Conservation (phyloP, 35 echinoderm and acorn worm species). For the Heliocidaris erythrogramma region DNA sequence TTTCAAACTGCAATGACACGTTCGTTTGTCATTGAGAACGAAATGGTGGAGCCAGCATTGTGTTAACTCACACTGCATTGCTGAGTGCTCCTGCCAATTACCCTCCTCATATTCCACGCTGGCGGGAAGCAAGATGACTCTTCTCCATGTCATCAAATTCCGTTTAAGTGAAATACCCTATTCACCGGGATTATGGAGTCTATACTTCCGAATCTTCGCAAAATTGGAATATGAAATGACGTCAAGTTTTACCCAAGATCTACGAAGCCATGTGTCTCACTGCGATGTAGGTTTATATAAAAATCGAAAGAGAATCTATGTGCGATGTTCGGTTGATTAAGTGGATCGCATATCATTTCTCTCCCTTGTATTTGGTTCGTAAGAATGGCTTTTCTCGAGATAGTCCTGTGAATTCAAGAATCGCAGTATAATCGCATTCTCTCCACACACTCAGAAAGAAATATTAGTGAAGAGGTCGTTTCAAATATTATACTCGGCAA, state of each 20-base stretch:
- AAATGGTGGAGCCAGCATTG: background rate
- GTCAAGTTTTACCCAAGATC: background rate
- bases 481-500: conserved; percentile 8
- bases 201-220: background rate
- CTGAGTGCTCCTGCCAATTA: conserved; percentile 8
- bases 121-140: background rate
- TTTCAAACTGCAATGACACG: background rate
- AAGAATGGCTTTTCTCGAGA: background rate
- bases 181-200: conserved; percentile 9
- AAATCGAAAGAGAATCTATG: background rate
- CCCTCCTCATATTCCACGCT: background rate
- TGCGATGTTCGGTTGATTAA: background rate
- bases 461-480: background rate
- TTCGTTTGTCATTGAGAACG: background rate
- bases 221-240: background rate
- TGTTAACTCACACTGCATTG: background rate
- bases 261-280: background rate
- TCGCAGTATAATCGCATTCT: background rate
- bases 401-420: background rate
- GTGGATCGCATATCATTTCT: background rate
- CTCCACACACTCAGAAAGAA: background rate
- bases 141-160: background rate
- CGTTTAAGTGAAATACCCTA: conserved; percentile 4
- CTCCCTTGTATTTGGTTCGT: background rate
- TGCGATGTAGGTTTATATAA: background rate